These are phyloP conservation scores for Epinotia demarniana DNA, from an alignment of 2,888 invertebrate species.

Conservation along the genomic window DNA sequence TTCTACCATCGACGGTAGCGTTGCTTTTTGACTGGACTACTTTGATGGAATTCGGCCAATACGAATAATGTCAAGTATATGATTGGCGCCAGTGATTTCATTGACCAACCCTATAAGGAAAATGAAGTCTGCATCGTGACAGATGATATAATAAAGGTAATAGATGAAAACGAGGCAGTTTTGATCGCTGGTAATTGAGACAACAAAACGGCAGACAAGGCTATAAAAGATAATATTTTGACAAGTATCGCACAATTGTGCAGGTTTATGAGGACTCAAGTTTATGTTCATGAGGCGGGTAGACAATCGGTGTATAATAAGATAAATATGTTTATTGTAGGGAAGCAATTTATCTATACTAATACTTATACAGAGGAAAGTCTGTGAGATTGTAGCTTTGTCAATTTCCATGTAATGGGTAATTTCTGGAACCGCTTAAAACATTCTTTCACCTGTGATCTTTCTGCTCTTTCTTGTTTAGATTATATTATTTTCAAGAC, in stretches of 20 bases:
- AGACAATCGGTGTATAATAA: not conserved
- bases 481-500: no score
- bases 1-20: no score
- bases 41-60: no score
- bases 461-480: no score
- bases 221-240: conserved; percentile 4
- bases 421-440: no score
- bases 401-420: no score
- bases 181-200: not conserved
- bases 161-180: conserved; percentile 16
- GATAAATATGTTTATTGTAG: no score
- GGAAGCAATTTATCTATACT: no score
- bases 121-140: conserved; percentile 15
- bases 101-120: conserved; percentile 27
- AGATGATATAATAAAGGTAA: conserved; percentile 18
- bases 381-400: no score
- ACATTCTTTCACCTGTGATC: no score
- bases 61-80: not conserved
- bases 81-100: conserved; percentile 41
- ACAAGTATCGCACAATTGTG: not conserved
- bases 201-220: not conserved
- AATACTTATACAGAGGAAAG: no score
- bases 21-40: no score
- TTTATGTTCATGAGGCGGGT: not conserved
- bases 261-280: not conserved